Percentiles rank a stretch among this genome's conserved stretches.
phyloP scores from a whole-genome alignment of 2,888 invertebrate species.

The Nemotelus nigrinus region DNA sequence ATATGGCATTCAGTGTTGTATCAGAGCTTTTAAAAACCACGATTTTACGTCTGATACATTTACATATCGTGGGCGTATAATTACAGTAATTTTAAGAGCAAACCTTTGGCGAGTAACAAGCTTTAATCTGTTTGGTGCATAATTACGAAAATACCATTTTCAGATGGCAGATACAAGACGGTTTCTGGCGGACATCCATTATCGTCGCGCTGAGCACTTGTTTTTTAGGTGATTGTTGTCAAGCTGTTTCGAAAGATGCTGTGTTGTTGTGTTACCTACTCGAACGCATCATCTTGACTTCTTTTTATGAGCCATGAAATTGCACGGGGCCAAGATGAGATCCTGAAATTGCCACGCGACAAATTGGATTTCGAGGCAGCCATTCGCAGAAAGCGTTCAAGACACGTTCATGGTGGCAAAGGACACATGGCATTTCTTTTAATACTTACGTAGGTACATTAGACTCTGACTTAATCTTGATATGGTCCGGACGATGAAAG shows the following conservation, averaged over 20 bases:
- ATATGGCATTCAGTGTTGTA: no score
- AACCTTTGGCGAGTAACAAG: slow-evolving; percentile 28
- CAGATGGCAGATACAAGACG: neutral
- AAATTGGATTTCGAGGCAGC: slow-evolving; percentile 42
- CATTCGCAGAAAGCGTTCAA: slow-evolving; percentile 2
- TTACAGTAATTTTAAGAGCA: slow-evolving; percentile 7
- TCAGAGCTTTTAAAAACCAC: no score
- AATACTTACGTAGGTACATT: neutral
- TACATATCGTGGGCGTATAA: neutral
- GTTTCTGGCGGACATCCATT: no score
- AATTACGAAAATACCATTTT: slow-evolving; percentile 18
- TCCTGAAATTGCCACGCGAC: slow-evolving; percentile 45
- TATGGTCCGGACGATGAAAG: no score
- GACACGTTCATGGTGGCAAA: neutral
- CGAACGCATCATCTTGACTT: slow-evolving; percentile 3
- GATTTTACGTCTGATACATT: no score
- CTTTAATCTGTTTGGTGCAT: slow-evolving; percentile 7
- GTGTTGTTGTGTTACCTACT: neutral
- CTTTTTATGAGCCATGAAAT: slow-evolving; percentile 46
- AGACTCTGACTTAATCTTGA: no score
- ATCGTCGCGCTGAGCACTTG: neutral
- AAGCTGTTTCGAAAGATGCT: neutral
- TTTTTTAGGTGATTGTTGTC: neutral
- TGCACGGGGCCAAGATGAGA: slow-evolving; percentile 41
- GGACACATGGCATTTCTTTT: slow-evolving; percentile 1